Evolutionary conservation across 2,113 vertebrate genomes (phyloP).

Genomic region (Equus quagga): DNA sequence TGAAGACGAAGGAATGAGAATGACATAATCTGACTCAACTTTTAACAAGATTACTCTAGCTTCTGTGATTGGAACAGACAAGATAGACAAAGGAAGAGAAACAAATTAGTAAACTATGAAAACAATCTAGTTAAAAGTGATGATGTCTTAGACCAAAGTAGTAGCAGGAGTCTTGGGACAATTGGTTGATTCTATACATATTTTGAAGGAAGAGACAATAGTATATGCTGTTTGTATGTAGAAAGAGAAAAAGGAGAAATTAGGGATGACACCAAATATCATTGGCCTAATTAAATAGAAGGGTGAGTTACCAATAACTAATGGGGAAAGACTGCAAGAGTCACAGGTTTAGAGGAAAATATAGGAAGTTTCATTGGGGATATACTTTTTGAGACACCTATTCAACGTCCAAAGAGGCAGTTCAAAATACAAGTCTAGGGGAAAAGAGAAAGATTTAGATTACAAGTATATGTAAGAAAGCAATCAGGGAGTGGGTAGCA

Average conservation of each 20-base stretch:
- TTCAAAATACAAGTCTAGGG: neutral
- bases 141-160: neutral
- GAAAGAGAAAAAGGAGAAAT: neutral
- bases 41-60: neutral
- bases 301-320: neutral
- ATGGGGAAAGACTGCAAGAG: neutral
- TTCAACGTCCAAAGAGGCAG: neutral
- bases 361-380: neutral
- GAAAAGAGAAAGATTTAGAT: neutral
- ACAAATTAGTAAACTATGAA: neutral
- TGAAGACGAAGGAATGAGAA: neutral
- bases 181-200: neutral
- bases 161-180: neutral
- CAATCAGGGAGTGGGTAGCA: neutral
- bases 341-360: neutral
- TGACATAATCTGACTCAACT: neutral
- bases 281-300: neutral
- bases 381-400: neutral
- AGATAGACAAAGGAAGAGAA: neutral
- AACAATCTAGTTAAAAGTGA: neutral
- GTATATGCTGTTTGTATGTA: neutral
- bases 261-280: neutral
- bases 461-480: neutral
- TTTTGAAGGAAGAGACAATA: neutral
- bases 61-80: neutral